Conservation (phyloP, 1,140 invertebrate genomes). For the Orchestia grillus region DNA sequence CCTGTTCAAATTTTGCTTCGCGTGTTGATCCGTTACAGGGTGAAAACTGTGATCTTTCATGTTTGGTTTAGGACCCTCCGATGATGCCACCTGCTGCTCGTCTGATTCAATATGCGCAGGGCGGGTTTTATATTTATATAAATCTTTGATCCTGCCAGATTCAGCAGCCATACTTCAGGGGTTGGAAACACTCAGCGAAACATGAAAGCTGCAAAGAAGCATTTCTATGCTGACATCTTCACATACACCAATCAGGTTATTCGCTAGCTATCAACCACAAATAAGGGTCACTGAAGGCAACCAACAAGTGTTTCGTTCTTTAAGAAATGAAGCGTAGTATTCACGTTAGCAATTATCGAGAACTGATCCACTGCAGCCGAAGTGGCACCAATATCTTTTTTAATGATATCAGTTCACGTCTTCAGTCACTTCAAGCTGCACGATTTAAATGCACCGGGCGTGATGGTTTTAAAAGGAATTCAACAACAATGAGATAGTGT, state of each 20-base stretch:
- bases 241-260: background rate
- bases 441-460: background rate
- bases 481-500: background rate
- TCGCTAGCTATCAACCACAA: background rate
- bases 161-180: constrained; percentile 15
- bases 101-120: background rate
- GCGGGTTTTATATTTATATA: constrained; percentile 37
- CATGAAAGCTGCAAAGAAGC: background rate
- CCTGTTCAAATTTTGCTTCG: background rate
- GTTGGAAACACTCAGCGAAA: background rate
- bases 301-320: background rate
- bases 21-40: background rate
- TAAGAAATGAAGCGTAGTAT: background rate
- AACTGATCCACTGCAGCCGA: background rate
- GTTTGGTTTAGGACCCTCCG: background rate
- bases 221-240: background rate
- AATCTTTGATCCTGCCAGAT: constrained; percentile 16
- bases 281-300: background rate
- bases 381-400: background rate
- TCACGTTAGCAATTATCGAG: background rate
- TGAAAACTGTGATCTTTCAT: constrained; percentile 42
- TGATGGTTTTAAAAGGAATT: background rate
- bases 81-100: background rate
- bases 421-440: background rate
- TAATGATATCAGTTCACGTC: background rate